These are phyloP conservation scores for Heteromyza rotundicornis DNA, from an alignment of 2,888 invertebrate species.

Conservation along the genomic window DNA sequence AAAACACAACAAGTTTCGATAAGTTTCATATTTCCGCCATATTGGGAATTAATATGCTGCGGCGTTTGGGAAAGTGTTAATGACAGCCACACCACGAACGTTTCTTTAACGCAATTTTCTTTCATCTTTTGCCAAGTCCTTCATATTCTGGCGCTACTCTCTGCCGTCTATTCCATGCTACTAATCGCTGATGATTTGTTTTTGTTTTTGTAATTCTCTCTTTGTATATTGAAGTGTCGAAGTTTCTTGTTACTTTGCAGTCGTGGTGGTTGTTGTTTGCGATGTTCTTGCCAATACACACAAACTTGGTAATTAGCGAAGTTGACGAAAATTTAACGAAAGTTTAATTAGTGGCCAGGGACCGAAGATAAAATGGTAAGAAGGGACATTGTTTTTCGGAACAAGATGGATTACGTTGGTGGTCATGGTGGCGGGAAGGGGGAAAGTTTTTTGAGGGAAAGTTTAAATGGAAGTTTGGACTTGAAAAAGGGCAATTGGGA, in stretches of 20 bases:
- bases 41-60: background rate
- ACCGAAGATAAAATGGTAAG: too few relatives aligned
- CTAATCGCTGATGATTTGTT: background rate
- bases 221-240: too few relatives aligned
- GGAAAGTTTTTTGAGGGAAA: too few relatives aligned
- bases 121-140: too few relatives aligned
- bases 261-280: background rate
- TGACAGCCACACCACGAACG: constrained; percentile 3
- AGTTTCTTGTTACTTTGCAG: background rate
- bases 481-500: too few relatives aligned
- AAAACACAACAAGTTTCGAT: background rate
- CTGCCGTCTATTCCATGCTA: too few relatives aligned
- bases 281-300: too few relatives aligned
- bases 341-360: constrained; percentile 14
- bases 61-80: background rate
- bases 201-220: background rate
- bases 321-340: constrained; percentile 8
- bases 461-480: too few relatives aligned
- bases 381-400: too few relatives aligned
- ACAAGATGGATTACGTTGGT: too few relatives aligned
- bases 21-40: constrained; percentile 5
- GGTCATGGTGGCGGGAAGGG: too few relatives aligned
- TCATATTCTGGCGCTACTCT: background rate
- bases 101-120: too few relatives aligned
- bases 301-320: constrained; percentile 12